These are phyloP conservation scores for Ectemnius continuus DNA, from an alignment of 2,888 invertebrate genomes.

Conservation along the genomic window DNA sequence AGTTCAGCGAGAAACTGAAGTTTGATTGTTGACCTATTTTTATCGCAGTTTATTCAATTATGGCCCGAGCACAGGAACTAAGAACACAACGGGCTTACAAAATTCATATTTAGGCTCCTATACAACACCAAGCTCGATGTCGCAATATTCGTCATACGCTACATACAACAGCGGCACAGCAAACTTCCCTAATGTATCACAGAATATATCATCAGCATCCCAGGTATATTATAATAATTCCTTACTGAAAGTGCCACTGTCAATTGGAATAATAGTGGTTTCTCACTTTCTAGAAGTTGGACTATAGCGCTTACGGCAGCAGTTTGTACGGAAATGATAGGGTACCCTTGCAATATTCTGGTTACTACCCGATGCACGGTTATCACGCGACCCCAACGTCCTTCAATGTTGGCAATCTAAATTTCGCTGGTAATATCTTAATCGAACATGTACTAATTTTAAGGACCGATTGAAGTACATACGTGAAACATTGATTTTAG, in stretches of 20 bases:
- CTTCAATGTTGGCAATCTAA: slow-evolving; percentile 74
- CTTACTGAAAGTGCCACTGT: no score
- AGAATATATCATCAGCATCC: slow-evolving; percentile 75
- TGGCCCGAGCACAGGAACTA: slow-evolving; percentile 69
- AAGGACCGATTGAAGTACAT: background rate
- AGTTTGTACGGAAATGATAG: slow-evolving; percentile 75
- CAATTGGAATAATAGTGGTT: slow-evolving; percentile 1
- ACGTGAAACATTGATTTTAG: background rate
- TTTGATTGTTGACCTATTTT: background rate
- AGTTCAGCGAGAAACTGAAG: background rate
- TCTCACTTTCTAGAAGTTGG: slow-evolving; percentile 69
- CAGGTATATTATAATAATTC: slow-evolving; percentile 61
- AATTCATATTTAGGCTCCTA: slow-evolving; percentile 74
- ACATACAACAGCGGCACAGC: slow-evolving; percentile 74
- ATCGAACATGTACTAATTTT: no score
- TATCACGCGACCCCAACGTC: slow-evolving; percentile 74
- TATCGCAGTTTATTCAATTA: slow-evolving; percentile 72
- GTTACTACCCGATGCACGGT: slow-evolving; percentile 75
- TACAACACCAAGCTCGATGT: slow-evolving; percentile 72
- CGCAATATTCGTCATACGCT: slow-evolving; percentile 74
- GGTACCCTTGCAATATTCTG: slow-evolving; percentile 75
- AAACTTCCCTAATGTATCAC: slow-evolving; percentile 73
- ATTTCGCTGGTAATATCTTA: slow-evolving; percentile 68
- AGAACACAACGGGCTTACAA: slow-evolving; percentile 72
- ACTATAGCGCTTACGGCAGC: slow-evolving; percentile 73